Evolutionary conservation across 2,113 vertebrate genomes (phyloP).

Genomic region (Bos indicus): DNA sequence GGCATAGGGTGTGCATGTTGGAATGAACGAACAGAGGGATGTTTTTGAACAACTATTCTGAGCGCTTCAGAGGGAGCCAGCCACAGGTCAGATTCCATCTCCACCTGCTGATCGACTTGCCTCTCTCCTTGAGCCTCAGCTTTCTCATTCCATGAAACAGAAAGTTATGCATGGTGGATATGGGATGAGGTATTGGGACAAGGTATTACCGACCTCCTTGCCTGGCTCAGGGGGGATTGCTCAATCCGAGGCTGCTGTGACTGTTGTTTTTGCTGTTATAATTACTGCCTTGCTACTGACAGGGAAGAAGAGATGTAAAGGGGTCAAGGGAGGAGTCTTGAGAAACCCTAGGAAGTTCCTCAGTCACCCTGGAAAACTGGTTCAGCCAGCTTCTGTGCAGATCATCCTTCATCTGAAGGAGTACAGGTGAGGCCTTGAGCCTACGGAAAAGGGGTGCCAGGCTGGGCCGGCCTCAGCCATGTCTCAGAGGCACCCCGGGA

Average conservation of each 20-base stretch:
- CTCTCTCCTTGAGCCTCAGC: background rate
- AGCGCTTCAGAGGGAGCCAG: background rate
- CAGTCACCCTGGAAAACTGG: constrained; percentile 35
- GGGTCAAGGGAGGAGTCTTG: background rate
- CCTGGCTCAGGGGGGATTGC: background rate
- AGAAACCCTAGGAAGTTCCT: background rate
- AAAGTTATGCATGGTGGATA: background rate
- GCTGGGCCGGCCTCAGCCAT: rapidly evolving
- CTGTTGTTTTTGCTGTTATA: background rate
- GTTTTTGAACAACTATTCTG: background rate
- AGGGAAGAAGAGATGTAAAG: background rate
- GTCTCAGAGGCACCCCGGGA: background rate
- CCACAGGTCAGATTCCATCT: background rate
- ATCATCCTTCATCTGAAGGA: background rate
- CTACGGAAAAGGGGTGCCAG: background rate
- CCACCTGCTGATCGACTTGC: background rate
- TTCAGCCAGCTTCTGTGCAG: background rate
- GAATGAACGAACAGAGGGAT: background rate
- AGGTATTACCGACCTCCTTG: background rate
- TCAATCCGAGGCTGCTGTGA: background rate
- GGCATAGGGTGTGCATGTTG: too few species aligned
- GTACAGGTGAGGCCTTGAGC: background rate
- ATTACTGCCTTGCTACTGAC: background rate
- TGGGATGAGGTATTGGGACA: background rate
- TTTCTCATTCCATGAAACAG: background rate